These are phyloP conservation scores for Ephestia elutella DNA, from an alignment of 1,140 invertebrate genomes.

Conservation along the genomic window DNA sequence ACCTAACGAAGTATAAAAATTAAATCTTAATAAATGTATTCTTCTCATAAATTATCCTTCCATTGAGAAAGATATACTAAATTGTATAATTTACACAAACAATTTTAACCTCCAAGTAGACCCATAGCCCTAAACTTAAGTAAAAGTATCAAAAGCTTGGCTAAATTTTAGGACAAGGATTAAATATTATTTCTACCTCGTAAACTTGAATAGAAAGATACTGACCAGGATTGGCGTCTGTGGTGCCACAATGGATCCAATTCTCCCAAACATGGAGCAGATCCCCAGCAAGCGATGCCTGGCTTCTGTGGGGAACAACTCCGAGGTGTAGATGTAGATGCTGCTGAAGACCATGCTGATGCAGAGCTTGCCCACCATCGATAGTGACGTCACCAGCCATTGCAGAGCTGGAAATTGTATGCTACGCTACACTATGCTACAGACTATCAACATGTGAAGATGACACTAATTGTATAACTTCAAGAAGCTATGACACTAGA, in stretches of 20 bases:
- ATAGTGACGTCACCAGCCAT: constrained; percentile 54
- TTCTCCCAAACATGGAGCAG: constrained; percentile 81
- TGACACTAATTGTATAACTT: no score
- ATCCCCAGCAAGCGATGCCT: constrained; percentile 77
- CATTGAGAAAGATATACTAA: no score
- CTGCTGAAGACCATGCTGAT: constrained; percentile 78
- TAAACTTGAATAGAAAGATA: constrained; percentile 9
- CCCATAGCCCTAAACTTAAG: no score
- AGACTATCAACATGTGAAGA: not conserved
- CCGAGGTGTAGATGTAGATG: constrained; percentile 81
- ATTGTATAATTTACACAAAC: no score
- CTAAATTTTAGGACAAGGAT: no score
- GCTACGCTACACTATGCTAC: constrained; percentile 22
- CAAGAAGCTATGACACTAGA: no score
- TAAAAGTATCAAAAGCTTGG: no score
- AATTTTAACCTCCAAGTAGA: no score
- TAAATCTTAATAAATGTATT: no score
- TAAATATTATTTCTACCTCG: no score
- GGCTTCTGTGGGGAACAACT: constrained; percentile 82
- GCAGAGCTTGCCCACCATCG: constrained; percentile 76
- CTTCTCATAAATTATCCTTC: no score
- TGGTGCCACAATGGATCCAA: constrained; percentile 80
- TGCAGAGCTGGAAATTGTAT: constrained; percentile 34
- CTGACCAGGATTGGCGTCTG: constrained; percentile 76
- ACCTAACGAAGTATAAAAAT: no score